A percentile compares a stretch with the other conserved stretches of the same genome.
Evolutionary conservation across 2,113 vertebrate genomes (phyloP).

Genomic region (Mus pahari): DNA sequence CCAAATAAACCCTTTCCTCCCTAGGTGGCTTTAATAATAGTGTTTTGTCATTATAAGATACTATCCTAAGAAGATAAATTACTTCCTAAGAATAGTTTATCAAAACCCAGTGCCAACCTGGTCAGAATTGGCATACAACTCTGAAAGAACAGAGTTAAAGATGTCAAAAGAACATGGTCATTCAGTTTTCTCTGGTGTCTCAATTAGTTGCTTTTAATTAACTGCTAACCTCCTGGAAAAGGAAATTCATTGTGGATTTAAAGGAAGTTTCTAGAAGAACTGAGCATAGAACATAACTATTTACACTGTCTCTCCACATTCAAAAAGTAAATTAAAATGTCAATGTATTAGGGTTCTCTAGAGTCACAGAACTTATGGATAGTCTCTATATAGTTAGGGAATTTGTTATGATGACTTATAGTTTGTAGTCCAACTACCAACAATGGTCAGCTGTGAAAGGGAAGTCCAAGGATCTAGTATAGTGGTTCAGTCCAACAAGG

Average conservation of each 20-base stretch:
- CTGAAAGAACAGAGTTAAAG: neutral
- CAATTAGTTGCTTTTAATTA: conserved; percentile 13
- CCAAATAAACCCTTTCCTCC: neutral
- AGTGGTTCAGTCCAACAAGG: too few relatives aligned
- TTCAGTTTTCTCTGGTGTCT: neutral
- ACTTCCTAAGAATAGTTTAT: neutral
- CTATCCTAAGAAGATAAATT: neutral
- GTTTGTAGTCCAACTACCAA: too few relatives aligned
- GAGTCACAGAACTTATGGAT: too few relatives aligned
- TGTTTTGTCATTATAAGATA: neutral
- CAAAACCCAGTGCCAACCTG: neutral
- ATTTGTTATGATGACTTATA: too few relatives aligned
- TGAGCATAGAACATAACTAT: neutral
- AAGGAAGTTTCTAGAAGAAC: conserved; percentile 3
- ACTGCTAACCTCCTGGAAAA: neutral
- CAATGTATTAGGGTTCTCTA: too few relatives aligned
- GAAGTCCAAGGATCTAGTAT: too few relatives aligned
- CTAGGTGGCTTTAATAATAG: neutral
- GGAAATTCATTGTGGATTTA: neutral
- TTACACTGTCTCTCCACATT: neutral
- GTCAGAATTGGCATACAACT: neutral
- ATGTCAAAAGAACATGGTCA: neutral
- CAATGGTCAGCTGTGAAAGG: too few relatives aligned
- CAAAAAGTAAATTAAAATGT: conserved; percentile 14
- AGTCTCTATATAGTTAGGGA: too few relatives aligned